Evolutionary conservation across 2,797 vertebrate genomes (phyloP), one percentile per base, ranked within the genome.

Genomic region (Pempheris klunzingeri): DNA sequence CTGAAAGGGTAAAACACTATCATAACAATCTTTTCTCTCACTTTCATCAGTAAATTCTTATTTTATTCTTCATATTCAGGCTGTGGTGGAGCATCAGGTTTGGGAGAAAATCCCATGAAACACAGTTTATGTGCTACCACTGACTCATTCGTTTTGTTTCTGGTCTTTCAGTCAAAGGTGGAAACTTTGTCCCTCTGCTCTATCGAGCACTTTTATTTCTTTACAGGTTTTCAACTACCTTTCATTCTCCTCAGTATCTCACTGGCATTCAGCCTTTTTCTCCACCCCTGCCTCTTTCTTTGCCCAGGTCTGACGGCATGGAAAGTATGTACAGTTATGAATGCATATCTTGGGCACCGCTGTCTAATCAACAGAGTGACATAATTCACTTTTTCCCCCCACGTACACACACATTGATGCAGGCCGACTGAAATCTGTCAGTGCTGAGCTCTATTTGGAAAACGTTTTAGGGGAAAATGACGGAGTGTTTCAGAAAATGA

Each of bases 351-450:
- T n/a, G 60, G 73, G 80, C 80, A 81, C 47, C 43, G 74, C 79
- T 80, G 69, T 84, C 75, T 84, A 87, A 91, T 90, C 86, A 91
- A 65, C 77, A 76, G 50, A 71, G 67, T 39, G 46, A 85, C 82
- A 84, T 78, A 70, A 65, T 84, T 77, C 66, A 80, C 77, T 60
- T 49, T 61, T 55, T 57, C 58, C 36, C 44, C 38, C 24, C 60
- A 54, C 47, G 2, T 46, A 78, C 71, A 74, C 69, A 59, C 77
- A 75, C 66, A 44, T 54, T 39, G 54, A 75, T 60, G 46, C 30
- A 75, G 76, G 80, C 76, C 52, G 30, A 69, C 77, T 77, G 80
- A 86, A 86, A 84, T 88, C 77, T 60, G 70, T 88, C 84, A 90
- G 57, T 64, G 57, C 63, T 2, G 57, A 76, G 61, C 68, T 82